Evolutionary conservation across 92 coral and sea anemone species (phyloP), one percentile per base, ranked within the genome.

Genomic region (Parazoanthus darwini): DNA sequence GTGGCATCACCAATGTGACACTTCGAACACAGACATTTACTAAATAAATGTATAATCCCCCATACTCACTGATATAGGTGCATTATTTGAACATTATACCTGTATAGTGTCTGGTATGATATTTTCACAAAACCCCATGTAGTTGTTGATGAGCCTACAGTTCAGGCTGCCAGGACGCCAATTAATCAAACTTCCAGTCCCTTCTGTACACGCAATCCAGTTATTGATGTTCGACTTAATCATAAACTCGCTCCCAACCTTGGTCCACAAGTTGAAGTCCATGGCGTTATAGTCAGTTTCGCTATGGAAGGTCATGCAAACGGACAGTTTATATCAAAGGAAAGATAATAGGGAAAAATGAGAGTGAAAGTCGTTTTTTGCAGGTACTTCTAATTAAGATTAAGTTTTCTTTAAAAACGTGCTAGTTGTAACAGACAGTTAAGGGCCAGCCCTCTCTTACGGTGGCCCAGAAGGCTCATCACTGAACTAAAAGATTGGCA

Each of bases 201-300:
- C 86, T 3, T 86, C 88, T 11, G 79, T 35, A 51, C 93, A 91
- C 33, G 88, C 74, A 5, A 88, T 83, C 93, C 93, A 91, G 43
- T 91, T 88, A 35, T 91, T 91, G 83, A 91, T 87, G 78, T 87
- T 87, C 29, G 93, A 91, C 85, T 85, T 91, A 81, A 91, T 73
- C 42, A 91, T 86, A 39, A 91, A 88, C 16, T 87, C 88, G 38
- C 54, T 71, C 50, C 93, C 93, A 26, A 87, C 63, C 4, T 38
- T 22, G 43, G 48, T 38, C 91, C 88, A 91, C 18, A 63, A 44
- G 84, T 76, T 74, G 50, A 89, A 85, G 72, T 89, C 85, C 54
- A 89, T 22, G 22, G 92, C 92, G 78, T 89, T 89, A 66, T 75
- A 85, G 65, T 89, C 88, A 15, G 80, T 89, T 54, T 89, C 92